These are phyloP conservation scores for Odocoileus virginianus DNA, from an alignment of 2,113 vertebrate species.

Conservation along the genomic window DNA sequence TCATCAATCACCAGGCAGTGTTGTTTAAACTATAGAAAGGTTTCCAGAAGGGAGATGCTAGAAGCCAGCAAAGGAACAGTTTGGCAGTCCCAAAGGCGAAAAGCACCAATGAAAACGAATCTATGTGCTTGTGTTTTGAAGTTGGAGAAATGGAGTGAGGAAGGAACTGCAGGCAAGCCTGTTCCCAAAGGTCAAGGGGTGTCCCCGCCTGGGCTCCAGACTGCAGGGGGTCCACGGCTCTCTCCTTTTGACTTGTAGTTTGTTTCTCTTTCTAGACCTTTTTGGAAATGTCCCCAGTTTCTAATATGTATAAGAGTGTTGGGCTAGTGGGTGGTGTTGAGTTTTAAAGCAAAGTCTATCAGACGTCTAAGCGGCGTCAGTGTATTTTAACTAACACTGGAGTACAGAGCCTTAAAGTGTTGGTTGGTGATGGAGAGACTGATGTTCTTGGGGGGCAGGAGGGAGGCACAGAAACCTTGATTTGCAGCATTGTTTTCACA, in stretches of 20 bases:
- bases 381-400: neutral
- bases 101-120: conserved; percentile 46
- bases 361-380: neutral
- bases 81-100: conserved; percentile 56
- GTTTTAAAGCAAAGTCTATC: neutral
- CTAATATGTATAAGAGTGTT: neutral
- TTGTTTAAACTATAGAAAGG: conserved; percentile 73
- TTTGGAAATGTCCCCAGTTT: neutral
- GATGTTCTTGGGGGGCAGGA: neutral
- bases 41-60: conserved; percentile 64
- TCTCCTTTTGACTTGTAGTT: neutral
- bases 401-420: neutral
- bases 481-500: neutral
- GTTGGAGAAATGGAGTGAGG: neutral
- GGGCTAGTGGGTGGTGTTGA: neutral
- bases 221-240: rapidly evolving
- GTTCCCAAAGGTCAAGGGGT: neutral
- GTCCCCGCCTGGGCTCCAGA: too few species aligned
- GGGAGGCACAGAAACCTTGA: rapidly evolving
- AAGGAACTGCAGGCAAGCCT: neutral
- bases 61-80: conserved; percentile 46
- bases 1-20: conserved; percentile 74
- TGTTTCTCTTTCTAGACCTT: neutral
- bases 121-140: neutral
- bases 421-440: neutral